Percentiles rank a stretch among this genome's conserved stretches.
Conservation (phyloP, 2,113 vertebrate genomes). For the Hyperopisus bebe region DNA sequence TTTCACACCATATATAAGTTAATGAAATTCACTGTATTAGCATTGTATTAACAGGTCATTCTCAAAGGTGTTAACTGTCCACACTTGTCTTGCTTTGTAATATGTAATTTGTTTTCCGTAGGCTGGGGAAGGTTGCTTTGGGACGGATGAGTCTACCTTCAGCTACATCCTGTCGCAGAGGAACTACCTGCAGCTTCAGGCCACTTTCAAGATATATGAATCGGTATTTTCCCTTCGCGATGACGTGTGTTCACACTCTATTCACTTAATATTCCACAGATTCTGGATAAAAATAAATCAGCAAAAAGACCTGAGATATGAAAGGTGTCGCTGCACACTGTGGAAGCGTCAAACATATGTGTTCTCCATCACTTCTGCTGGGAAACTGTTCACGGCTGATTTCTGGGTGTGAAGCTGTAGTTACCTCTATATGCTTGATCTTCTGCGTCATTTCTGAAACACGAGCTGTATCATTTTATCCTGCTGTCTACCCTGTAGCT, state of each 20-base stretch:
- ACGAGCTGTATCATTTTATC: neutral
- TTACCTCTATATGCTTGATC: neutral
- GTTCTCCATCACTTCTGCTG: neutral
- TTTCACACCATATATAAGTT: neutral
- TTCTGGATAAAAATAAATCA: neutral
- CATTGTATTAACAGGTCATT: neutral
- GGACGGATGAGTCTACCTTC: slow-evolving; percentile 69
- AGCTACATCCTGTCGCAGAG: slow-evolving; percentile 59
- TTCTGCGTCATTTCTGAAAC: neutral
- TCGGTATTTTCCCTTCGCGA: slow-evolving; percentile 41
- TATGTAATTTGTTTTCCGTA: slow-evolving; percentile 27
- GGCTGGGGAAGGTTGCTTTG: slow-evolving; percentile 63
- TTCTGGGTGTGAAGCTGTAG: neutral
- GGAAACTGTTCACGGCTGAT: neutral
- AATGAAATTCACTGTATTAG: neutral
- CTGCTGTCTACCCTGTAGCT: slow-evolving; percentile 43
- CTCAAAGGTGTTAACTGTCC: neutral
- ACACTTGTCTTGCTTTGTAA: neutral
- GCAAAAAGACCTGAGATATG: neutral
- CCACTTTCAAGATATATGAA: slow-evolving; percentile 66
- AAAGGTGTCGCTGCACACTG: neutral
- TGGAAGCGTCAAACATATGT: neutral
- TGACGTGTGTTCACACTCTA: neutral
- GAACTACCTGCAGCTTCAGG: slow-evolving; percentile 69
- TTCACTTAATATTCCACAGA: neutral